These are phyloP conservation scores for Linepithema humile DNA, from an alignment of 1,140 invertebrate species.

Conservation along the genomic window DNA sequence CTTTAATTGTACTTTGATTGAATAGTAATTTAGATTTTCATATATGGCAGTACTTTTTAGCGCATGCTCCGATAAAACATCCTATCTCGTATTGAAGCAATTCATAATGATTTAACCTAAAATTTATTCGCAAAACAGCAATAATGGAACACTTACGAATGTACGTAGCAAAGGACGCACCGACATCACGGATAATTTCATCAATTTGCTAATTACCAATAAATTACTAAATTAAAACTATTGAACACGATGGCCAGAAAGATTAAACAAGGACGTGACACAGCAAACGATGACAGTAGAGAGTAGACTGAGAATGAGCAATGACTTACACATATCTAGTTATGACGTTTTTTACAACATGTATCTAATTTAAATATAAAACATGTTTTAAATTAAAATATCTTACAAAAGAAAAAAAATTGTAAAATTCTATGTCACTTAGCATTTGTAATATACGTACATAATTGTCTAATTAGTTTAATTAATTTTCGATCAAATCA, in stretches of 20 bases:
- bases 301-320: neutral
- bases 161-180: neutral
- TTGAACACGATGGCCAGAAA: too few relatives aligned
- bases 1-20: too few relatives aligned
- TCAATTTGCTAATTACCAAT: neutral
- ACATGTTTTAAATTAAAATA: neutral
- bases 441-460: too few relatives aligned
- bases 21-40: too few relatives aligned
- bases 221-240: neutral
- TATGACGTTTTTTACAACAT: neutral
- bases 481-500: too few relatives aligned
- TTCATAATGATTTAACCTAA: too few relatives aligned
- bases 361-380: neutral
- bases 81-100: too few relatives aligned
- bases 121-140: neutral
- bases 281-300: too few relatives aligned
- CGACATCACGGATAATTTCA: neutral
- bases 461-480: too few relatives aligned
- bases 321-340: conserved; percentile 4
- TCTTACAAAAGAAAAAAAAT: neutral
- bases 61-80: too few relatives aligned
- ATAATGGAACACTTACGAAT: neutral
- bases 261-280: too few relatives aligned
- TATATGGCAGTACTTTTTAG: too few relatives aligned
- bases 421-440: neutral